Base-by-base conservation (phyloP, 1,140 invertebrate species). In the Cardiocondyla obscurior region DNA sequence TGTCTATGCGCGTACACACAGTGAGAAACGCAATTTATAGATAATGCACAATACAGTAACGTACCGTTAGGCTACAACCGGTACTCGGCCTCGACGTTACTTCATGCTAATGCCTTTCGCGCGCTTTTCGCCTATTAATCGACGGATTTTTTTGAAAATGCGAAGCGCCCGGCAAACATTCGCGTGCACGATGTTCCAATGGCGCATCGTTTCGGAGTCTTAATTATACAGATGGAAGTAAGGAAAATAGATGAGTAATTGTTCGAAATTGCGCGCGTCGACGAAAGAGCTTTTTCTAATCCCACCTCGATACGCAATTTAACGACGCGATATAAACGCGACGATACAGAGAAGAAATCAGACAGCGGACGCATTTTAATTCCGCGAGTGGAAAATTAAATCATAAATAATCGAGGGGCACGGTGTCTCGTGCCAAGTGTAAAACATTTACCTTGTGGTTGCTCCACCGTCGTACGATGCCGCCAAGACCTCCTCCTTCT, bases 41-140 rank as follows among this genome's bases (percentile, higher is more conserved):
- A 79, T 79, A 79, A 79, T 79, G 74, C 74, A 79, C 74, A 79
- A 79, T 79, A 79, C 74, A 79, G 74, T 79, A 69, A 79, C 74
- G 62, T 79, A 79, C 74, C 62, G 62, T 79, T 79, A n/a, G n/a
- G n/a, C n/a, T n/a, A 79, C 74, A 79, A 79, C 74, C 74, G 74
- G 74, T 79, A 79, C 74, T 79, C 74, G 62, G 62, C 62, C 74
- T 67, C 62, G 62, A 39, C 60, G 74, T 79, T 79, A 69, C 46
- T 51, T n/a, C 22, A 28, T 46, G n/a, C 33, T 79, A 77, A 77
- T 77, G 36, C 62, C 33, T 79, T 46, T 67, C 62, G 33, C 51
- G 46, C 39, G 72, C 74, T 79, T 79, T 79, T 79, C 62, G 33
- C 62, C 33, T 69, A 69, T 79, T 69, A 79, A 79, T 67, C 49